Evolutionary conservation across 2,113 vertebrate species (phyloP).

Genomic region (Hipposideros armiger): DNA sequence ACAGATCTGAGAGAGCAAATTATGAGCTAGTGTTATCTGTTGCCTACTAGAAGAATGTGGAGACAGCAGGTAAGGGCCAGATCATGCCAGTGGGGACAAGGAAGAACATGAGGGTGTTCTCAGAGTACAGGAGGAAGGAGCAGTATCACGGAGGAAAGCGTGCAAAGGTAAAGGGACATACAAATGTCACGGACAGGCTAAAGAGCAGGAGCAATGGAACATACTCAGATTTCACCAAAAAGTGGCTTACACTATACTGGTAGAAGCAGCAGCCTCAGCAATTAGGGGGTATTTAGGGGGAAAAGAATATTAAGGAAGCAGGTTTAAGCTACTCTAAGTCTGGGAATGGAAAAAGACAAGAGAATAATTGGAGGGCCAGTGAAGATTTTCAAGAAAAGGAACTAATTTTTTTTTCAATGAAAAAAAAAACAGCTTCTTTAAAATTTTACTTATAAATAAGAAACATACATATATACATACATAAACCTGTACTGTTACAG

Average conservation of each 20-base stretch:
- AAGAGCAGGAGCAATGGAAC: not conserved
- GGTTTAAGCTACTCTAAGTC: not conserved
- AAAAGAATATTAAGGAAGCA: not conserved
- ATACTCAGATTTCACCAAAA: not conserved
- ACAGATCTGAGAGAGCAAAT: not conserved
- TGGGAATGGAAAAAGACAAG: not conserved
- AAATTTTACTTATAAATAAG: not conserved
- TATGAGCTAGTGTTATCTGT: not conserved
- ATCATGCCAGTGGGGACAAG: not conserved
- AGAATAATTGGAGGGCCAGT: not conserved
- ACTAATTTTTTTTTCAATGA: conserved; percentile 4
- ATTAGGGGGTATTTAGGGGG: not conserved
- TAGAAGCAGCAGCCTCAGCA: not conserved
- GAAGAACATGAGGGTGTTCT: not conserved
- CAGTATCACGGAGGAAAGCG: not conserved
- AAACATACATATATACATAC: not conserved
- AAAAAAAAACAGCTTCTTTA: conserved; percentile 1
- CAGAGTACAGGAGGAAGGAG: not conserved
- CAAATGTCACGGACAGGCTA: not conserved
- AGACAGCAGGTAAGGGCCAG: not conserved
- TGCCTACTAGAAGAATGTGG: not conserved
- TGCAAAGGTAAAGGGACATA: not conserved
- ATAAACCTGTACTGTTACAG: not conserved
- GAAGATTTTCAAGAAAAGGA: not conserved
- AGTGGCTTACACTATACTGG: not conserved